phyloP scores from a whole-genome alignment of 1,140 invertebrate species.

The Pseudomyrmex gracilis region DNA sequence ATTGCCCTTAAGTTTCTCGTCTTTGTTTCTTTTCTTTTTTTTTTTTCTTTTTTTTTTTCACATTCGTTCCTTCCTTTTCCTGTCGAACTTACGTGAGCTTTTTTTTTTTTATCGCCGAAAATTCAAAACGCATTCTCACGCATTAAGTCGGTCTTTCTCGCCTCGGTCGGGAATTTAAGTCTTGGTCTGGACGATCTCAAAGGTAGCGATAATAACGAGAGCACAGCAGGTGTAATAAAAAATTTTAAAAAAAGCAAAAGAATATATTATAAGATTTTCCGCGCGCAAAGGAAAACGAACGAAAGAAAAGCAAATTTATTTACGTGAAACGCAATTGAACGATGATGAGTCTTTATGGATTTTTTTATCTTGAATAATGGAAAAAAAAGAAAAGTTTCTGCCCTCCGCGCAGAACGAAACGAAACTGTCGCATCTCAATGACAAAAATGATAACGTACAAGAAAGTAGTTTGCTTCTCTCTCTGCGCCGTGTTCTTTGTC shows the following conservation, averaged over 20 bases:
- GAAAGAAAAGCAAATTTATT: not conserved
- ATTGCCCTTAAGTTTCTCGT: not conserved
- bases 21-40: constrained; percentile 49
- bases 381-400: not conserved
- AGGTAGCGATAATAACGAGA: not conserved
- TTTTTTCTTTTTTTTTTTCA: constrained; percentile 23
- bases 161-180: not conserved
- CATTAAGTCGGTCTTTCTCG: constrained; percentile 25
- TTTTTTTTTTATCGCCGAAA: not conserved
- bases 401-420: not conserved
- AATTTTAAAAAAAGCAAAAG: not conserved
- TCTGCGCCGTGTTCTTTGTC: not conserved
- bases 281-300: not conserved
- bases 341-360: not conserved
- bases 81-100: constrained; percentile 34
- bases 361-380: not conserved
- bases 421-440: no score
- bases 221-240: not conserved
- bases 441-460: not conserved
- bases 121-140: not conserved
- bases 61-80: constrained; percentile 21
- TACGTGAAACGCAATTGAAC: constrained; percentile 6
- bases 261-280: not conserved
- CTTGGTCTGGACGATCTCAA: constrained; percentile 54
- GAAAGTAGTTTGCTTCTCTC: not conserved